Base-by-base conservation (phyloP, 2,113 vertebrate species). In the Calidris pugnax region DNA sequence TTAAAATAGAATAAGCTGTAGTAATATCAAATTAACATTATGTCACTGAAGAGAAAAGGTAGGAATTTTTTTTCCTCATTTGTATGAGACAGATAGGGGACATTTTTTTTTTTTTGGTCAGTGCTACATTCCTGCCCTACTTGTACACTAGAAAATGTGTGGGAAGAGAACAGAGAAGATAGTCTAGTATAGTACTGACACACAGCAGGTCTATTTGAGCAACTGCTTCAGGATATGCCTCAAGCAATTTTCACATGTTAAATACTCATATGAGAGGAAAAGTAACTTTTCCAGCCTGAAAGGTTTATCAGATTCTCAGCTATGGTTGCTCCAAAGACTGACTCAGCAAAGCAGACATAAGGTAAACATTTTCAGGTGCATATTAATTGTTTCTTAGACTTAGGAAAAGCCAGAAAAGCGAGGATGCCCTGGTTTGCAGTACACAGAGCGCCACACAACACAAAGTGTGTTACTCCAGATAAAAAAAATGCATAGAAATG, bases 241-340 rank as follows among this genome's bases (percentile, higher is more conserved):
- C 12, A 10, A 96, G 90, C 92, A 95, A 96, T 72, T 84, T 90
- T 82, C 64, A 55, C 71, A 89, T 35, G 56, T 95, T 95, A 95
- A 97, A 84, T 47, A 90, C 59, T 74, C 51, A 45, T 67, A 77
- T 23, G 56, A 96, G 28, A 43, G 27, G 26, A 92, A 94, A 92
- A 90, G 50, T 41, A 81, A 51, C 91, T 88, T 94, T 86, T 93
- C 35, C 72, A 92, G 24, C 16, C 87, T 74, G 18, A 88, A 93
- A 82, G 50, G 7, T 81, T 83, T 93, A 47, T 43, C 6, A 2
- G 26, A 77, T 88, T 93, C 64, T 47, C 53, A 67, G 21, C 68
- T 63, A 39, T 14, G 2, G 14, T 10, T 90, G 19, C 24, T 83
- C 51, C 26, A 37, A 93, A 85, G 43, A 56, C 72, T 90, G 56